Base-by-base conservation (phyloP, 2,888 invertebrate species). In the Pseudococcus viburni region DNA sequence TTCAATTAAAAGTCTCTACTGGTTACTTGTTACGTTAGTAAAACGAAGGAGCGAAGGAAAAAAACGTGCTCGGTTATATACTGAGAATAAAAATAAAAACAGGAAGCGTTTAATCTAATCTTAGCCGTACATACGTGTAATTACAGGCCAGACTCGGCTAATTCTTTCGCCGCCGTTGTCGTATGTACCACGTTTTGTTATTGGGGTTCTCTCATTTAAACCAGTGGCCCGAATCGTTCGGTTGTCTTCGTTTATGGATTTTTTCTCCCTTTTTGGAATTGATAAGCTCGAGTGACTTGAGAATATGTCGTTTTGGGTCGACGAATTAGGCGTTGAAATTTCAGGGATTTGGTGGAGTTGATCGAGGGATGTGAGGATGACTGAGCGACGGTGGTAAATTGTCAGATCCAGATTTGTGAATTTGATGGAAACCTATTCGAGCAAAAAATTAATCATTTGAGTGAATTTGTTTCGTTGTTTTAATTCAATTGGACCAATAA, bases 101-200 rank as follows among this genome's bases (percentile, higher is more conserved):
- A 87, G 87, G 87, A 87, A 87, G 87, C 51, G n/a, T 87, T 87
- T 87, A 87, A 87, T 87, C 87, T 87, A 80, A 87, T 86, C 86
- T 86, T 87, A 87, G 87, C 85, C 48, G 80, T 80, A 80, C 51
- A 59, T 87, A 87, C 80, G 87, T 55, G 83, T 87, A 87, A 86
- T 87, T 80, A 87, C 87, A 87, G 77, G 80, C 87, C 87, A 80
- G 87, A 87, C 87, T 87, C 80, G 77, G 77, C 51, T 80, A 80
- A 87, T 80, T 80, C 55, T 55, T 80, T n/a, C 5, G 39, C 73
- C 73, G 64, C 26, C 48, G 39, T 68, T 68, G n/a, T 59, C 59
- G 59, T 59, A 19, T 59, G 19, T 59, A 55, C 55, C 64, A 22
- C n/a, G 11, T 73, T 73, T 73, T 73, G 64, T 73, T 73, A 33